These are phyloP conservation scores for Globia sparganii DNA, from an alignment of 2,888 invertebrate species.

Conservation along the genomic window DNA sequence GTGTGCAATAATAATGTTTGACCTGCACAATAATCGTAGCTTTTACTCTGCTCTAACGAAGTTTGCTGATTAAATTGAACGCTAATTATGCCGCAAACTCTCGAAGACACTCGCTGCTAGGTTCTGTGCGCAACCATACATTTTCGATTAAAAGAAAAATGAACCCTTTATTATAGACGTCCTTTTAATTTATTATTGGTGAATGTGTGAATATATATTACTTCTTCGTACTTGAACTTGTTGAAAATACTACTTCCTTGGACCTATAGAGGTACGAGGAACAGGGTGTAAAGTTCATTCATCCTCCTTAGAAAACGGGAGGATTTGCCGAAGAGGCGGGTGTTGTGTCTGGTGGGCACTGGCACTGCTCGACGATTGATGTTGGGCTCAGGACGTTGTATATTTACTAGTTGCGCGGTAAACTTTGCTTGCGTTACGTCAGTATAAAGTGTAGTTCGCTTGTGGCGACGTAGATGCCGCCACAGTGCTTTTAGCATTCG, in stretches of 20 bases:
- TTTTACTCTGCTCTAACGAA: constrained; percentile 28
- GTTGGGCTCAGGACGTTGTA: too few species aligned
- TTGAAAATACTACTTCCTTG: background rate
- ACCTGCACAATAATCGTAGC: constrained; percentile 1
- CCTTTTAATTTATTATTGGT: background rate
- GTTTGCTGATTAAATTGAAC: constrained; percentile 51
- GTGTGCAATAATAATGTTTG: constrained; percentile 20
- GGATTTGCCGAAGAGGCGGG: too few species aligned
- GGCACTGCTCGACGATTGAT: too few species aligned
- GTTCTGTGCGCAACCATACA: constrained; percentile 25
- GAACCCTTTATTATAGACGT: background rate
- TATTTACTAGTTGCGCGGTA: too few species aligned
- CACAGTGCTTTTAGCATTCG: background rate
- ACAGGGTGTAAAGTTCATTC: background rate
- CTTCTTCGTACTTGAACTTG: too few species aligned
- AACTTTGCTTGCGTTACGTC: background rate
- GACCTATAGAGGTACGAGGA: background rate
- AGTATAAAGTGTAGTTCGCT: background rate
- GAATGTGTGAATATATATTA: too few species aligned
- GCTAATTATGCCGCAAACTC: constrained; percentile 44
- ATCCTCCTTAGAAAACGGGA: background rate
- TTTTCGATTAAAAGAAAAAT: constrained; percentile 19
- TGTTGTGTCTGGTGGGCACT: too few species aligned
- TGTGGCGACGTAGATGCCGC: background rate
- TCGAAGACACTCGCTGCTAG: constrained; percentile 29